Percentiles rank a stretch among this genome's conserved stretches.
These are phyloP conservation scores for Zaprionus bogoriensis DNA, from an alignment of 2,888 invertebrate species.

Conservation along the genomic window DNA sequence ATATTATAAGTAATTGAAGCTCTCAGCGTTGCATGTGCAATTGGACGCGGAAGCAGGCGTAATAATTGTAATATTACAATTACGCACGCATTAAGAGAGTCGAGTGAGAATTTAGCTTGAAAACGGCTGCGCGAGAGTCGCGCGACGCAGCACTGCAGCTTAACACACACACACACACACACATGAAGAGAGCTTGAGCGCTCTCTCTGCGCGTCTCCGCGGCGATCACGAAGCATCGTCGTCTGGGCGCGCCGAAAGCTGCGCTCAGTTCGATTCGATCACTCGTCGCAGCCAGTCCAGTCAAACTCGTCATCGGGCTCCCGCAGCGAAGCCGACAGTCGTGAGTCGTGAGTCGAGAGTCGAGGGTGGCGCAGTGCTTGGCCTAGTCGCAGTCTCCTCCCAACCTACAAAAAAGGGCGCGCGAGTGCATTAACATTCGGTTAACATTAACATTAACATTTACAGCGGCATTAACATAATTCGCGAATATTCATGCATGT, in stretches of 20 bases:
- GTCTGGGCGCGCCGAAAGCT: constrained; percentile 37
- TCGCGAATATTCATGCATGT: constrained; percentile 5
- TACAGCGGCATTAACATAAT: constrained; percentile 3
- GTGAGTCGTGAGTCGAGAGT: constrained; percentile 39
- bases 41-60: neutral
- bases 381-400: constrained; percentile 32
- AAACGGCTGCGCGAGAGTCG: constrained; percentile 2
- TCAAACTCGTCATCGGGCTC: constrained; percentile 46
- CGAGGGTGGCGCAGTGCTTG: constrained; percentile 62
- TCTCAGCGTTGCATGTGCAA: neutral
- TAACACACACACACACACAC: too few species aligned
- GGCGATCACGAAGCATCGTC: constrained; percentile 35
- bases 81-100: too few species aligned
- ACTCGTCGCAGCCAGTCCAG: constrained; percentile 67
- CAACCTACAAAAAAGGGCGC: constrained; percentile 55
- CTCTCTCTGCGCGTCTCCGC: neutral
- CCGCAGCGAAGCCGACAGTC: constrained; percentile 19
- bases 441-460: constrained; percentile 45
- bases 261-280: constrained; percentile 66
- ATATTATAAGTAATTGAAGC: too few species aligned
- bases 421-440: constrained; percentile 53
- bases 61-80: neutral
- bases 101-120: neutral
- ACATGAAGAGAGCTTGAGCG: too few species aligned
- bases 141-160: neutral